Evolutionary conservation across 2,888 invertebrate genomes (phyloP).

Genomic region (Nebria brevicollis): DNA sequence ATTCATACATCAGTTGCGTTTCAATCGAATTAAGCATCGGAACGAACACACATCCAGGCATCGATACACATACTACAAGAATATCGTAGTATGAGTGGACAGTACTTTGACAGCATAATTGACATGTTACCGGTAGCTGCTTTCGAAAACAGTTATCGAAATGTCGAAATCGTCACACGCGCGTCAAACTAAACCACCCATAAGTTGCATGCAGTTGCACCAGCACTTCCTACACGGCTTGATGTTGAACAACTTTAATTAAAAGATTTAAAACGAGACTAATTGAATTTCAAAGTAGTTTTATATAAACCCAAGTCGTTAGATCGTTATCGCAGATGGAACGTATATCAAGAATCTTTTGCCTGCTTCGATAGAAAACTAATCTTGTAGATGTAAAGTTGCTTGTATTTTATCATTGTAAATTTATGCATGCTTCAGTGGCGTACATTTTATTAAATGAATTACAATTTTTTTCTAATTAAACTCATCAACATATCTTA

Average conservation of each 20-base stretch:
- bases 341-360: conserved; percentile 24
- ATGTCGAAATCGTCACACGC: conserved; percentile 28
- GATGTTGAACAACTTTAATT: conserved; percentile 50
- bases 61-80: not conserved
- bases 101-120: conserved; percentile 31
- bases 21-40: not conserved
- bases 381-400: conserved; percentile 39
- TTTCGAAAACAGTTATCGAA: conserved; percentile 28
- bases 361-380: conserved; percentile 30
- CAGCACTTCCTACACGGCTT: not conserved
- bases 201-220: conserved; percentile 13
- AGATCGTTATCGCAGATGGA: conserved; percentile 40
- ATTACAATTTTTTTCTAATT: too few species aligned
- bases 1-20: conserved; percentile 1
- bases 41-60: not conserved
- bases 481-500: too few species aligned
- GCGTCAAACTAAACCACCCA: conserved; percentile 28
- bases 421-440: not conserved
- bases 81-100: not conserved
- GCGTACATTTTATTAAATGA: not conserved
- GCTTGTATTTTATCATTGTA: conserved; percentile 27
- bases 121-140: conserved; percentile 37
- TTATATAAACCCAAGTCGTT: conserved; percentile 25
- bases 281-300: conserved; percentile 52
- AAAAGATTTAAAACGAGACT: conserved; percentile 51